These are phyloP conservation scores for Tinea semifulvella DNA, from an alignment of 2,888 invertebrate genomes.

Conservation along the genomic window DNA sequence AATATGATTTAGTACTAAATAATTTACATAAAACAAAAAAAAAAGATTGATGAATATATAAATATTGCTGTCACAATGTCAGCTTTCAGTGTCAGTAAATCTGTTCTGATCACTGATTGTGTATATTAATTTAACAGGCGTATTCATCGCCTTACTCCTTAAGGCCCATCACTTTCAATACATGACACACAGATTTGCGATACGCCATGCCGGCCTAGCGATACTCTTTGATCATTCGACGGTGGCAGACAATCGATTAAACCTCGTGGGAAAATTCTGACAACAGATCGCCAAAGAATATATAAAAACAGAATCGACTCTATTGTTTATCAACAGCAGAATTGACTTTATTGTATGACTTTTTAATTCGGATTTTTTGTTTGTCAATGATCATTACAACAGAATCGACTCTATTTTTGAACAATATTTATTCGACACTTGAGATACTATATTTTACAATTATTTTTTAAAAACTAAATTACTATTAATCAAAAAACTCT, in stretches of 20 bases:
- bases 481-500: too few species aligned
- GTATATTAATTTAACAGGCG: slow-evolving; percentile 51
- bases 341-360: too few species aligned
- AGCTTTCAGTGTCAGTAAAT: too few species aligned
- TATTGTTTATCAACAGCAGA: too few species aligned
- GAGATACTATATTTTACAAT: too few species aligned
- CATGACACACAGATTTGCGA: slow-evolving; percentile 36
- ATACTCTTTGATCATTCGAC: slow-evolving; percentile 27
- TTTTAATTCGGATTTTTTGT: too few species aligned
- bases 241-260: slow-evolving; percentile 27
- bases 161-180: slow-evolving; percentile 31
- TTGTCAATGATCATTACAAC: too few species aligned
- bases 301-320: background rate
- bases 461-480: too few species aligned
- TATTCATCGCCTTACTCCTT: slow-evolving; percentile 42
- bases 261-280: slow-evolving; percentile 20
- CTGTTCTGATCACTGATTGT: slow-evolving; percentile 37
- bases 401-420: too few species aligned
- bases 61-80: background rate
- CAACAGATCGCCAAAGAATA: background rate
- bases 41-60: background rate
- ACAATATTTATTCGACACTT: too few species aligned
- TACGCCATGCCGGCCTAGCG: slow-evolving; percentile 22
- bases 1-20: too few species aligned
- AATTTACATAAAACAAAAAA: too few species aligned